Evolutionary conservation across 2,113 vertebrate species (phyloP).

Genomic region (Campylorhamphus procurvoides): DNA sequence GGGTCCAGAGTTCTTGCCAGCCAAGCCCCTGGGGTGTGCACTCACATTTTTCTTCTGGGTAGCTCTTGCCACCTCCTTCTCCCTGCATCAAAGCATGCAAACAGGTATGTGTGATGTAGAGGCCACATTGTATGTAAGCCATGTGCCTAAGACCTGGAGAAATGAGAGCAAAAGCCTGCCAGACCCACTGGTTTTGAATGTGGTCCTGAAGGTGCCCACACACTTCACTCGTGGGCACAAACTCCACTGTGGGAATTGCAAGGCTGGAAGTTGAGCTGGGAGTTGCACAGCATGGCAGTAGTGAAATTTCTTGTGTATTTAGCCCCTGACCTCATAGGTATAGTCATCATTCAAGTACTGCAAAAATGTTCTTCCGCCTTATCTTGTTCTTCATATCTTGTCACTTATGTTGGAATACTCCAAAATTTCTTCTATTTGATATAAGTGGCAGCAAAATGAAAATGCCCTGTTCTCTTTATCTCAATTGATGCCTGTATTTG

Average conservation of each 20-base stretch:
- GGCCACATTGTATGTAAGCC: fast-evolving
- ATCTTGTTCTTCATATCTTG: not conserved
- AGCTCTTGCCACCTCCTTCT: fast-evolving
- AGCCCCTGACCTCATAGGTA: not conserved
- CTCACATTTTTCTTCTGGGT: fast-evolving
- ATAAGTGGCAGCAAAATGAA: not conserved
- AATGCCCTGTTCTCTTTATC: not conserved
- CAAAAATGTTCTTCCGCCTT: not conserved
- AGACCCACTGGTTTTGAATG: not conserved
- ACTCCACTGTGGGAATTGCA: not conserved
- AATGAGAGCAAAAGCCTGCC: not conserved
- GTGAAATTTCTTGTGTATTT: not conserved
- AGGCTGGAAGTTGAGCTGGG: not conserved
- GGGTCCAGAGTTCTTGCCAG: not conserved
- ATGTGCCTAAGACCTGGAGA: not conserved
- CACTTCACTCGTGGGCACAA: not conserved
- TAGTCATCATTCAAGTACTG: not conserved
- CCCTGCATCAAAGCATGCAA: not conserved
- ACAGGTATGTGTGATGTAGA: not conserved
- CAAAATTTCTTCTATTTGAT: not conserved
- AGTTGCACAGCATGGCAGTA: not conserved
- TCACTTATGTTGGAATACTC: not conserved
- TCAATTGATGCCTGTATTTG: not conserved
- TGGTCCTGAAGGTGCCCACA: not conserved
- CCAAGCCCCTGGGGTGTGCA: not conserved